These are phyloP conservation scores for Semnornis frantzii DNA, from an alignment of 2,113 vertebrate species.

Conservation along the genomic window DNA sequence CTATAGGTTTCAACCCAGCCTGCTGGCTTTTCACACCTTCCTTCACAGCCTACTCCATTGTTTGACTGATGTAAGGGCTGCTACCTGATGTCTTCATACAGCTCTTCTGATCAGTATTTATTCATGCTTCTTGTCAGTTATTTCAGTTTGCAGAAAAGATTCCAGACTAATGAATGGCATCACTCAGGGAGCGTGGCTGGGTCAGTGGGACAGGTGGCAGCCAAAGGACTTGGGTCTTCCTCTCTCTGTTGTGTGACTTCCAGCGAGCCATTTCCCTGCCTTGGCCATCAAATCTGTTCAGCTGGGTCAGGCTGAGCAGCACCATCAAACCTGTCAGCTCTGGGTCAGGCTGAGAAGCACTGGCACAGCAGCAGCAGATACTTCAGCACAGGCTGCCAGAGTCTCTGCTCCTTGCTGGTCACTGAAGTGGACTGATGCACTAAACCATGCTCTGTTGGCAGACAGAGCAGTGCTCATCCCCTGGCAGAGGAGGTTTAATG, in stretches of 20 bases:
- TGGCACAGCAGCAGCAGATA: not conserved
- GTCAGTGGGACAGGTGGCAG: not conserved
- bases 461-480: not conserved
- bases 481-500: accelerated
- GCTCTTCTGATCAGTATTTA: not conserved
- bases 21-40: not conserved
- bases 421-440: not conserved
- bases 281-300: not conserved
- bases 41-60: not conserved
- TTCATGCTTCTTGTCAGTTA: not conserved
- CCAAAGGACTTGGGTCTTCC: not conserved
- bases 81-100: not conserved
- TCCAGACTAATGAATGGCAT: not conserved
- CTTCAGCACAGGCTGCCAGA: not conserved
- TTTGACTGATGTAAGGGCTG: not conserved
- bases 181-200: too few relatives aligned
- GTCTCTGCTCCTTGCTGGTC: not conserved
- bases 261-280: not conserved
- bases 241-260: not conserved
- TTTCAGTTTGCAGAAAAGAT: not conserved
- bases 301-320: too few relatives aligned
- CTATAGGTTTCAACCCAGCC: not conserved
- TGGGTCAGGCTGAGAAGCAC: not conserved
- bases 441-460: accelerated
- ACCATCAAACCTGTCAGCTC: not conserved